A percentile compares a stretch with the other conserved stretches of the same genome.
Conservation (phyloP, 2,888 invertebrate genomes). For the Rapana venosa region DNA sequence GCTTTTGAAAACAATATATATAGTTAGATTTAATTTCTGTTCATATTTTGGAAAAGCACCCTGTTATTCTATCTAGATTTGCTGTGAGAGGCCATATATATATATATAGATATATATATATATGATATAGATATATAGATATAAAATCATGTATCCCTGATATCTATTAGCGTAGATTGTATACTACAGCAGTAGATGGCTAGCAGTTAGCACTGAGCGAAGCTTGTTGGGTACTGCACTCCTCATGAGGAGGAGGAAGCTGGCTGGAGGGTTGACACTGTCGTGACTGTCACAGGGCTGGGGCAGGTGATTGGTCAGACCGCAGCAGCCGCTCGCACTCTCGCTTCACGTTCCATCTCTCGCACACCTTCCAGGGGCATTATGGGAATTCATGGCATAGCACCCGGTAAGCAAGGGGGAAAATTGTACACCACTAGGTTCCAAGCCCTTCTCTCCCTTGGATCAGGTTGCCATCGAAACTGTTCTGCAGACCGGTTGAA, state of each 20-base stretch:
- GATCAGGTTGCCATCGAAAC: background rate
- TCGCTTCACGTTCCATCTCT: slow-evolving; percentile 43
- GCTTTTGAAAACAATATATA: too few relatives aligned
- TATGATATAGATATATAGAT: too few relatives aligned
- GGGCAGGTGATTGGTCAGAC: slow-evolving; percentile 41
- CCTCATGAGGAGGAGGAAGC: background rate
- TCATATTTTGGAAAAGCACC: too few relatives aligned
- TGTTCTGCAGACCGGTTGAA: background rate
- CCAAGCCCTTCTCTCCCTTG: slow-evolving; percentile 12
- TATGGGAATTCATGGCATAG: slow-evolving; percentile 46
- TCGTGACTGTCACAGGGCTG: slow-evolving; percentile 40
- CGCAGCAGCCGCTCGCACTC: slow-evolving; percentile 42
- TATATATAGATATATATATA: too few relatives aligned
- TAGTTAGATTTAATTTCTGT: too few relatives aligned
- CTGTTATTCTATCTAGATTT: too few relatives aligned
- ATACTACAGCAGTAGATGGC: too few relatives aligned
- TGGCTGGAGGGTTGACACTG: slow-evolving; percentile 8
- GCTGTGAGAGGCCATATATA: too few relatives aligned
- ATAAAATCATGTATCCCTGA: too few relatives aligned
- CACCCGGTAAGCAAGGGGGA: slow-evolving; percentile 42
- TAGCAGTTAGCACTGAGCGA: too few relatives aligned
- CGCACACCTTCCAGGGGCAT: slow-evolving; percentile 41
- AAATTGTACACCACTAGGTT: slow-evolving; percentile 31
- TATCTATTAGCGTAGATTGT: too few relatives aligned
- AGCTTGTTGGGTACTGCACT: too few relatives aligned